Evolutionary conservation across 2,797 vertebrate species (phyloP).

Genomic region (Buphagus erythrorhynchus): DNA sequence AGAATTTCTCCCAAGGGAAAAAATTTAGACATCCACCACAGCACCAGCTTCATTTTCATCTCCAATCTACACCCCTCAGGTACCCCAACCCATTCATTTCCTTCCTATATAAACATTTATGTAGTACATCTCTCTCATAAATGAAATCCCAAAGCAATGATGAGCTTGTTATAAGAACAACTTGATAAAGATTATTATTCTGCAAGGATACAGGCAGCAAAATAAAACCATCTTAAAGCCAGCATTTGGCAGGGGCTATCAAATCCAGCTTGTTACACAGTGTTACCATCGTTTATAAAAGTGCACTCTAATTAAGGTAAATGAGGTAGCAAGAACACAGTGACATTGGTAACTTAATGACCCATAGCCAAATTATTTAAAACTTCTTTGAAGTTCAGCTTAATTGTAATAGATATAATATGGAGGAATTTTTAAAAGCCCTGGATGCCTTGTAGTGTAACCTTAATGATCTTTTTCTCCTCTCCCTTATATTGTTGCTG

Average conservation of each 20-base stretch:
- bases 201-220: neutral
- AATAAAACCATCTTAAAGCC: conserved; percentile 24
- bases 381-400: conserved; percentile 49
- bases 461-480: neutral
- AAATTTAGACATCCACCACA: neutral
- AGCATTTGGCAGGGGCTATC: conserved; percentile 33
- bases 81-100: neutral
- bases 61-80: neutral
- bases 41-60: neutral
- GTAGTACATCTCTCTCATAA: neutral
- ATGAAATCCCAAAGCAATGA: conserved; percentile 32
- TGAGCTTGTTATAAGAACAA: neutral
- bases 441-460: neutral
- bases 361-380: conserved; percentile 48
- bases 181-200: conserved; percentile 8
- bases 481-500: neutral
- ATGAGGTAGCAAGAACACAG: conserved; percentile 57
- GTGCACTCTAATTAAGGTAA: conserved; percentile 67
- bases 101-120: neutral
- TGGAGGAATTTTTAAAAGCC: conserved; percentile 1
- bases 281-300: neutral
- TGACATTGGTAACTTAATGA: conserved; percentile 68
- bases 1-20: neutral
- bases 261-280: conserved; percentile 45
- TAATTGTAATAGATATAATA: conserved; percentile 51